phyloP scores from a whole-genome alignment of 1,140 invertebrate genomes.

The Nymphalis io region DNA sequence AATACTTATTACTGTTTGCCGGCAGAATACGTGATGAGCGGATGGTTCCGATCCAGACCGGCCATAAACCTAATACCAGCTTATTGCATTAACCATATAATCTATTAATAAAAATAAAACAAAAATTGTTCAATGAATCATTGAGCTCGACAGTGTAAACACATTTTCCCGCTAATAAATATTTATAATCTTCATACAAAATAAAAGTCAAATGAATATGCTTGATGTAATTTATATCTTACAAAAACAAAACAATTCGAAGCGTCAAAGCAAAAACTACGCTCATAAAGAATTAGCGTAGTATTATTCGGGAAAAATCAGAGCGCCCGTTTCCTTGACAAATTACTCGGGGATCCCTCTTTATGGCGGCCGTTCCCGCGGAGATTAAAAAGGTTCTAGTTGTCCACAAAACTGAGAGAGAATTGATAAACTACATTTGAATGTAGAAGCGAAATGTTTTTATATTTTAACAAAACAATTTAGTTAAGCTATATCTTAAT shows the following conservation, averaged over 20 bases:
- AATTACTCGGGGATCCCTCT: constrained; percentile 33
- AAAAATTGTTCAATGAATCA: background rate
- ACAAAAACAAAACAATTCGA: constrained; percentile 6
- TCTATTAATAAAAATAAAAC: background rate
- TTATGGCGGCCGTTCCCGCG: constrained; percentile 27
- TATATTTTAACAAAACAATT: background rate
- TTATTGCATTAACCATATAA: too few relatives aligned
- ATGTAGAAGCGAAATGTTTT: background rate
- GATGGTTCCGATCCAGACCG: too few relatives aligned
- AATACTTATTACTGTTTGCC: too few relatives aligned
- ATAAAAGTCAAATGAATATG: background rate
- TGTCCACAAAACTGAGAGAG: constrained; percentile 24
- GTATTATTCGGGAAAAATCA: constrained; percentile 37
- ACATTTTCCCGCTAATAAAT: background rate
- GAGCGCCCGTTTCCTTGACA: constrained; percentile 37
- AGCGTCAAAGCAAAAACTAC: constrained; percentile 12
- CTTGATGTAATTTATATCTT: constrained; percentile 5
- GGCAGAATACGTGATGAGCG: too few relatives aligned
- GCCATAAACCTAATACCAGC: too few relatives aligned
- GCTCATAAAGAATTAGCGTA: constrained; percentile 7
- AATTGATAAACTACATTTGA: constrained; percentile 16
- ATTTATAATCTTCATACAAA: background rate
- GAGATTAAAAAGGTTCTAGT: constrained; percentile 38
- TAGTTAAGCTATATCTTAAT: background rate
- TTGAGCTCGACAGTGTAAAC: background rate